Evolutionary conservation across 2,113 vertebrate species (phyloP).

Genomic region (Apaloderma vittatum): DNA sequence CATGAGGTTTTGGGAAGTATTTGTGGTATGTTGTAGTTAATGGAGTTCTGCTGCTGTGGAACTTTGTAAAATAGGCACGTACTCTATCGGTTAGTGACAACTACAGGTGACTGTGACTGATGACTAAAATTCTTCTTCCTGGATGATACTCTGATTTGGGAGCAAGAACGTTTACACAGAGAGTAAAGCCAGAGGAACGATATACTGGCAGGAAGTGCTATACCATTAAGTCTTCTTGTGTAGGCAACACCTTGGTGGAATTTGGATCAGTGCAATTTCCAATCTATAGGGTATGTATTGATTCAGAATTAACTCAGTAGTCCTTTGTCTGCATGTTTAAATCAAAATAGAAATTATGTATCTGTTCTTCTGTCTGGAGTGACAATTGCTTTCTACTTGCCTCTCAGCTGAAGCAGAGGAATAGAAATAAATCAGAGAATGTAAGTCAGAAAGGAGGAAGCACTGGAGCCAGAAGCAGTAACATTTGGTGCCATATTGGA

Average conservation of each 20-base stretch:
- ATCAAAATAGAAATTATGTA: neutral
- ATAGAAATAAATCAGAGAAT: neutral
- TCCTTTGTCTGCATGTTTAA: neutral
- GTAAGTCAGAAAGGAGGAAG: constrained; percentile 14
- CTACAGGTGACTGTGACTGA: neutral
- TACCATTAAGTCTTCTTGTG: neutral
- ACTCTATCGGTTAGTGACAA: neutral
- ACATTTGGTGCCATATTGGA: constrained; percentile 1
- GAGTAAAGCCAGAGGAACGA: neutral
- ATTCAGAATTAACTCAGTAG: neutral
- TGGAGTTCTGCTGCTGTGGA: neutral
- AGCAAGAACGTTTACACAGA: neutral
- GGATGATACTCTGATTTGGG: neutral
- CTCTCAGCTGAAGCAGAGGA: neutral
- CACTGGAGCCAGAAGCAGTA: neutral
- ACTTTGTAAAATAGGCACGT: neutral
- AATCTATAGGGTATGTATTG: neutral
- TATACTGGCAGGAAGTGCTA: neutral
- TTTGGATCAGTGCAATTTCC: neutral
- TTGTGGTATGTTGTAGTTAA: neutral
- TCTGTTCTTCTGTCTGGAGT: neutral
- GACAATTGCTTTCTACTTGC: neutral
- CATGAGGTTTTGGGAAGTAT: neutral
- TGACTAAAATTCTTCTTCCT: neutral
- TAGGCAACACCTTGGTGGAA: neutral